phyloP scores from a whole-genome alignment of 1,140 invertebrate genomes.

The Leptinotarsa defecta region DNA sequence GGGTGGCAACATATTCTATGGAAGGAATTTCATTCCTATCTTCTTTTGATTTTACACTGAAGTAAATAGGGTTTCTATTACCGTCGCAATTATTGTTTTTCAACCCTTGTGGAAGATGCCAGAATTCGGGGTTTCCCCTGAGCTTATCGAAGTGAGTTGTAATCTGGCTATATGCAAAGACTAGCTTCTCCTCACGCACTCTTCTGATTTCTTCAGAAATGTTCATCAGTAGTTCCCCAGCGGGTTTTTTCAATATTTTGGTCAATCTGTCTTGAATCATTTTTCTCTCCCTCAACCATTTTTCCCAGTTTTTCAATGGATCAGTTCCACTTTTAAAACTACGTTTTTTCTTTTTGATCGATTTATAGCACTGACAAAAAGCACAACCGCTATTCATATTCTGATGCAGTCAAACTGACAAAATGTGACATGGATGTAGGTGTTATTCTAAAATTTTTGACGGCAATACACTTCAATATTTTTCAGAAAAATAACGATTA shows the following conservation, averaged over 20 bases:
- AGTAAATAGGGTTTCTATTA: slow-evolving; percentile 32
- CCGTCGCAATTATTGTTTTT: slow-evolving; percentile 19
- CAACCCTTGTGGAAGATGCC: slow-evolving; percentile 37
- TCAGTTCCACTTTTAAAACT: slow-evolving; percentile 13
- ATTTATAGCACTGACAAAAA: slow-evolving; percentile 1
- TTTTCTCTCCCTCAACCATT: slow-evolving; percentile 35
- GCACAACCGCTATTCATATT: neutral
- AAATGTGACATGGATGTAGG: too few species aligned
- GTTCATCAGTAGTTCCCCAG: slow-evolving; percentile 45
- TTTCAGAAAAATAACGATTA: too few species aligned
- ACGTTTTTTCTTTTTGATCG: neutral
- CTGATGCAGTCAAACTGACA: neutral
- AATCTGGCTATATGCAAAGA: slow-evolving; percentile 38
- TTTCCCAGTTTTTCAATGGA: slow-evolving; percentile 35
- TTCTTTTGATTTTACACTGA: slow-evolving; percentile 36
- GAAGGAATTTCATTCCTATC: slow-evolving; percentile 42
- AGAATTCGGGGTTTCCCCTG: slow-evolving; percentile 46
- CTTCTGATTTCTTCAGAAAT: slow-evolving; percentile 33
- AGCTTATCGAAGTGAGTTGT: slow-evolving; percentile 41
- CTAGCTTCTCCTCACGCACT: slow-evolving; percentile 39
- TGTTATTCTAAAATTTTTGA: too few species aligned
- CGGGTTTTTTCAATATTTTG: slow-evolving; percentile 29
- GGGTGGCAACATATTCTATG: slow-evolving; percentile 38
- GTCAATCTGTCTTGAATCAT: slow-evolving; percentile 29
- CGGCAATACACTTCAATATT: too few species aligned